Base-by-base conservation (phyloP, 1,140 invertebrate genomes). In the Contarinia nasturtii region DNA sequence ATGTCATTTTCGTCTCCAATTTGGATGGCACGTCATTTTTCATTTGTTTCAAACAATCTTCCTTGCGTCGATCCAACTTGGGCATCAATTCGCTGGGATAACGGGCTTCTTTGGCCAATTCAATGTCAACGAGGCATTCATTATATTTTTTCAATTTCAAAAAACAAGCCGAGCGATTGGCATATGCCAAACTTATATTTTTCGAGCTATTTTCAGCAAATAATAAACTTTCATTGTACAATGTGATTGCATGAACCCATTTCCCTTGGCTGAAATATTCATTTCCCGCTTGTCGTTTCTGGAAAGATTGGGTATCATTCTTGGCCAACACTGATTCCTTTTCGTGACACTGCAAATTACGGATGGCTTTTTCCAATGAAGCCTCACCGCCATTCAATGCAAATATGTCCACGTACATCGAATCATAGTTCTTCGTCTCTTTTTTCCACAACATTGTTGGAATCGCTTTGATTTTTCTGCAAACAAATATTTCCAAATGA, bases 151-250 rank as follows among this genome's bases (percentile, higher is more conserved):
- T 63, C 50, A 76, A 57, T 51, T 73, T 64, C 56, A 73, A 77
- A 15, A 80, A 67, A 7, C 77, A 72, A 27, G 77, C 77, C 20
- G 80, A 82, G 55, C 80, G 70, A 57, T 83, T 83, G n/a, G 71
- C 76, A 61, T 75, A 72, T n/a, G 77, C 76, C 33, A 79, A 59
- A 15, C 67, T 62, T 49, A 77, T 64, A 57, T 71, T 67, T 49
- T 72, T 64, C 18, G 74, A 74, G 37, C 63, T 56, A 10, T 57
- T 53, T 45, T 68, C 66, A 36, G 76, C 73, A 63, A 63, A 66
- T 17, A 70, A 64, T 48, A 79, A 64, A 52, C 77, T 74, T 58
- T 73, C 67, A 49, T 75, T 76, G 54, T 81, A 80, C 55, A 70
- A 67, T 58, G 72, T 66, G 52, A 68, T 65, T 33, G 71, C 71